Evolutionary conservation across 2,113 vertebrate species (phyloP).

Genomic region (Psephotus haematonotus): DNA sequence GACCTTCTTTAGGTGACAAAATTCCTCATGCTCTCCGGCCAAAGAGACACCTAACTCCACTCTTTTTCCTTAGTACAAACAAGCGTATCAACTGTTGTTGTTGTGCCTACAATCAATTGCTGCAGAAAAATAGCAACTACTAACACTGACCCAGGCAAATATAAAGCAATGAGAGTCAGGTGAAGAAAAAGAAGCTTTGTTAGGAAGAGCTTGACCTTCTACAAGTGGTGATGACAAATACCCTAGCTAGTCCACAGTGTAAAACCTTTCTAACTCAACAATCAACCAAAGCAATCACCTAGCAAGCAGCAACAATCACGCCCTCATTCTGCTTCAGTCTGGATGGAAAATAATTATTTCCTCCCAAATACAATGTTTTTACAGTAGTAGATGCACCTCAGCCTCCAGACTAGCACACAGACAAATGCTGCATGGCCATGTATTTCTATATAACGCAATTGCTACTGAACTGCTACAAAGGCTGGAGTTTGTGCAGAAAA

Average conservation of each 20-base stretch:
- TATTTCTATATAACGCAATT: not conserved
- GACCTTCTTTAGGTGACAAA: not conserved
- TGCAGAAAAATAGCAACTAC: not conserved
- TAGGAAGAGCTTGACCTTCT: not conserved
- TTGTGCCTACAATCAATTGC: not conserved
- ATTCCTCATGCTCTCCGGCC: not conserved
- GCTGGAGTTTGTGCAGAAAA: constrained; percentile 1
- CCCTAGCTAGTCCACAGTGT: not conserved
- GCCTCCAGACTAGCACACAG: not conserved
- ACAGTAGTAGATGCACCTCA: not conserved
- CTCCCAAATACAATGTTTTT: not conserved
- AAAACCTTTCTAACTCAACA: not conserved
- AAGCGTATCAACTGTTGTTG: not conserved
- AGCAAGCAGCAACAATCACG: not conserved
- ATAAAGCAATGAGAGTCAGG: not conserved
- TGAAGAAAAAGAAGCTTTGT: not conserved
- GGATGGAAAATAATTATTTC: not conserved
- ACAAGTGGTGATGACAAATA: not conserved
- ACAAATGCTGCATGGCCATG: not conserved
- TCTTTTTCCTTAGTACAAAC: not conserved
- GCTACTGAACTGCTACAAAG: not conserved
- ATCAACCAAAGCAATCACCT: not conserved
- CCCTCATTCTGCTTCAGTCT: not conserved
- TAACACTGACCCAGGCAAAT: not conserved
- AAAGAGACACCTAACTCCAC: not conserved